Percentiles rank a stretch among this genome's conserved stretches.
These are phyloP conservation scores for Empis livida DNA, from an alignment of 2,888 invertebrate species.

Conservation along the genomic window DNA sequence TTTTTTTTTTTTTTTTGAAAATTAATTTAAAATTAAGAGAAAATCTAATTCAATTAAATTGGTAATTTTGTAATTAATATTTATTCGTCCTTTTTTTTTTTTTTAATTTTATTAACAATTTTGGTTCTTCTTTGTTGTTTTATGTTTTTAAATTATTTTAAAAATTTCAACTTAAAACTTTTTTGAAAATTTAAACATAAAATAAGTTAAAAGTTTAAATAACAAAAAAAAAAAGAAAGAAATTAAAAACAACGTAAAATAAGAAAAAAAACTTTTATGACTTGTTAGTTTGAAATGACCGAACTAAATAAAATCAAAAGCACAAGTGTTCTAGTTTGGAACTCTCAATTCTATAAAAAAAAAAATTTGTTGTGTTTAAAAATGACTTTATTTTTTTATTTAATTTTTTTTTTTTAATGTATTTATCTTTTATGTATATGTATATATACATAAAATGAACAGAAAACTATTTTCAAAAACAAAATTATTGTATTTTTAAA, in stretches of 20 bases:
- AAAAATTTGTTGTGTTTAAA: not conserved
- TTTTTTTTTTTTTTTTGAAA: no score
- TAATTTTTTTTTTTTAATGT: no score
- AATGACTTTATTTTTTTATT: no score
- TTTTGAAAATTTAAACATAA: no score
- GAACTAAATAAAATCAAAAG: constrained; percentile 32
- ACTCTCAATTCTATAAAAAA: not conserved
- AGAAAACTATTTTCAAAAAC: not conserved
- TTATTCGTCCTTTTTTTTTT: not conserved
- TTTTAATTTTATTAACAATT: not conserved
- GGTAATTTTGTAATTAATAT: not conserved
- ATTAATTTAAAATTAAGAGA: no score
- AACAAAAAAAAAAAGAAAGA: not conserved
- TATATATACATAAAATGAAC: not conserved
- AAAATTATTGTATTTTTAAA: not conserved
- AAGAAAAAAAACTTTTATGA: not conserved
- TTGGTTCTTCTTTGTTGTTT: no score
- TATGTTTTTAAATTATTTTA: no score
- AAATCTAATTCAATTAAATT: no score
- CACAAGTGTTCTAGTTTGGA: constrained; percentile 32
- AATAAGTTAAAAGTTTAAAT: not conserved
- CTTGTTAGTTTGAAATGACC: constrained; percentile 10
- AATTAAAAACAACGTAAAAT: not conserved
- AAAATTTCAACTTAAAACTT: no score
- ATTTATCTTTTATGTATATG: not conserved